Conservation (phyloP, 2,888 invertebrate species). For the Xylocampa areola region DNA sequence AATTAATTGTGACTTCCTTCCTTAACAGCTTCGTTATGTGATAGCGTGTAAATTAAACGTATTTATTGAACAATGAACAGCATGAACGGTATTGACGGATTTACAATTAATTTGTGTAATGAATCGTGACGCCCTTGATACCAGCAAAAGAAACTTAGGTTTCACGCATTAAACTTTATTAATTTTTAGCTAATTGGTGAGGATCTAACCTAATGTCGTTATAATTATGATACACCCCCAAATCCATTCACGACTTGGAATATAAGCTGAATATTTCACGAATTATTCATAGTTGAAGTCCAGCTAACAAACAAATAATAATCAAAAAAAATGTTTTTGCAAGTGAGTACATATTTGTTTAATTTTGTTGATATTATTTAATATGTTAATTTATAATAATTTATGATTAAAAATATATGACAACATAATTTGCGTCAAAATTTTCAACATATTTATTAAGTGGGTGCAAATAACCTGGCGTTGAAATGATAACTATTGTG, state of each 20-base stretch:
- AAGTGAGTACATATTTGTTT: constrained; percentile 64
- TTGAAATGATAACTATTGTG: constrained; percentile 43
- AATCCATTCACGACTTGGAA: constrained; percentile 56
- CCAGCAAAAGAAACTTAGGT: constrained; percentile 66
- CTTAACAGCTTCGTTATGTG: constrained; percentile 24
- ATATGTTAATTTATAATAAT: background rate
- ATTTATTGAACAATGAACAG: constrained; percentile 36
- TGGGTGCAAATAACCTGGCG: constrained; percentile 19
- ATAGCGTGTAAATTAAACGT: constrained; percentile 44
- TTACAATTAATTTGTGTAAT: constrained; percentile 62
- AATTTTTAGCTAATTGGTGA: constrained; percentile 57
- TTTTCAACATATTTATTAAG: constrained; percentile 8
- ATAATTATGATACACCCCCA: constrained; percentile 59
- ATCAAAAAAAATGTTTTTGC: constrained; percentile 72
- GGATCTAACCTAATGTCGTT: constrained; percentile 63
- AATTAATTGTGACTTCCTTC: constrained; percentile 38
- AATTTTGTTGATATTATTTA: background rate
- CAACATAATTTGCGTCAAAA: background rate
- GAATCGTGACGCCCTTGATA: constrained; percentile 67
- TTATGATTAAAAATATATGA: background rate
- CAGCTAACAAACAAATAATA: constrained; percentile 67
- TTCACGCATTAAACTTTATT: constrained; percentile 65
- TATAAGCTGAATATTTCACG: constrained; percentile 64
- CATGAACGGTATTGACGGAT: constrained; percentile 54
- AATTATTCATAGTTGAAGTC: constrained; percentile 68